Base-by-base conservation (phyloP, 2,888 invertebrate genomes). In the Plagodis dolabraria region DNA sequence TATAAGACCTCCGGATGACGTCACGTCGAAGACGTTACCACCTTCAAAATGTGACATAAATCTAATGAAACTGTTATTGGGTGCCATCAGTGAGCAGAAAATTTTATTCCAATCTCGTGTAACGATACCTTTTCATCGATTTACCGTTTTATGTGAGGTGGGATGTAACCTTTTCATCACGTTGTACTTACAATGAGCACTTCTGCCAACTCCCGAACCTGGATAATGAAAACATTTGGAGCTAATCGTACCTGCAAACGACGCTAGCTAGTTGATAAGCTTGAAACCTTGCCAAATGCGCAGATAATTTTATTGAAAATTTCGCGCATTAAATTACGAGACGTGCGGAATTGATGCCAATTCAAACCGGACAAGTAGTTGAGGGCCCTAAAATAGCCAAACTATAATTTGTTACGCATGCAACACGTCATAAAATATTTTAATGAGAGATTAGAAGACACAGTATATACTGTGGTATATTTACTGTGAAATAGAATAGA, bases 251-350 rank as follows among this genome's bases (percentile, higher is more conserved):
- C 42, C 42, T 42, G 42, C 42, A 10, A 55, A 59, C 40, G 51
- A 22, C 55, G 45, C 42, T 48, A 43, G 47, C 42, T 48, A 43
- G 44, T 54, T 45, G 34, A 38, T 40, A 38, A 50, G 42, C 47
- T 64, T 64, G 67, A 59, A 43, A 47, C 58, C 34, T 6, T 60
- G 67, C 67, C 67, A 67, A 64, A 57, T 49, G 53, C 60, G 64
- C 55, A 62, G 48, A 58, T 47, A 35, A 46, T 58, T 57, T 55
- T 51, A 60, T 56, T 45, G 48, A 49, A 60, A 55, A 44, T 44
- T 33, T 44, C 5, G 35, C 33, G 43, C 36, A 52, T 48, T 48
- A 56, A 60, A 59, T 22, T 60, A 42, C 42, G 47, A 48, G 8
- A 43, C 9, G n/a, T 33, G 46, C 46, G 10, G 48, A 59, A 47